These are phyloP conservation scores for Bellardia pandia DNA, from an alignment of 2,888 invertebrate genomes.

Conservation along the genomic window DNA sequence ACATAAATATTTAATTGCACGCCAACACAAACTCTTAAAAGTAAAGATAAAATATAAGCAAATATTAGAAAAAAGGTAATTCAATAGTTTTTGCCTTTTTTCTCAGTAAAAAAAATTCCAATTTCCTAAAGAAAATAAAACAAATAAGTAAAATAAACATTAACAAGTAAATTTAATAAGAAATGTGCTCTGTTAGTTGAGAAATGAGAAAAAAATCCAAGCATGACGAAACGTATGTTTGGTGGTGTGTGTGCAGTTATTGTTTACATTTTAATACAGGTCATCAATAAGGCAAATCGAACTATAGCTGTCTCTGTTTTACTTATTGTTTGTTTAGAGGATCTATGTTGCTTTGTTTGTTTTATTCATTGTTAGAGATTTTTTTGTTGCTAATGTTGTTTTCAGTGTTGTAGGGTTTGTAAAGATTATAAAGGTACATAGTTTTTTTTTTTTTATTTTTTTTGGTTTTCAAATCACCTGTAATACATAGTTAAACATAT, in stretches of 20 bases:
- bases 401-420: too few species aligned
- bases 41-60: slow-evolving; percentile 31
- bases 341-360: too few species aligned
- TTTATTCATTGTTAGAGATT: too few species aligned
- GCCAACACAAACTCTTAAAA: slow-evolving; percentile 50
- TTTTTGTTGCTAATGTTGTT: too few species aligned
- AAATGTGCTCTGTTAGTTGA: slow-evolving; percentile 5
- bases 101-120: slow-evolving; percentile 4
- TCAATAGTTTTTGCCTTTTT: slow-evolving; percentile 52
- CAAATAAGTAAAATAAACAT: slow-evolving; percentile 38
- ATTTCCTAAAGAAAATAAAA: slow-evolving; percentile 37
- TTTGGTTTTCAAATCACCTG: slow-evolving; percentile 33
- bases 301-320: neutral
- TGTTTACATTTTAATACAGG: neutral
- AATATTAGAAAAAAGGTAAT: slow-evolving; percentile 56
- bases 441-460: neutral
- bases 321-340: neutral
- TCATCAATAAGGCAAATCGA: too few species aligned
- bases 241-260: neutral
- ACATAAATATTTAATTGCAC: slow-evolving; percentile 70
- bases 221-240: slow-evolving; percentile 54
- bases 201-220: too few species aligned
- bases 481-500: slow-evolving; percentile 1
- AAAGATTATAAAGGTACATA: too few species aligned
- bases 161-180: slow-evolving; percentile 29